A percentile compares a stretch with the other conserved stretches of the same genome.
Evolutionary conservation across 2,113 vertebrate genomes (phyloP).

Genomic region (Cottus gobio): DNA sequence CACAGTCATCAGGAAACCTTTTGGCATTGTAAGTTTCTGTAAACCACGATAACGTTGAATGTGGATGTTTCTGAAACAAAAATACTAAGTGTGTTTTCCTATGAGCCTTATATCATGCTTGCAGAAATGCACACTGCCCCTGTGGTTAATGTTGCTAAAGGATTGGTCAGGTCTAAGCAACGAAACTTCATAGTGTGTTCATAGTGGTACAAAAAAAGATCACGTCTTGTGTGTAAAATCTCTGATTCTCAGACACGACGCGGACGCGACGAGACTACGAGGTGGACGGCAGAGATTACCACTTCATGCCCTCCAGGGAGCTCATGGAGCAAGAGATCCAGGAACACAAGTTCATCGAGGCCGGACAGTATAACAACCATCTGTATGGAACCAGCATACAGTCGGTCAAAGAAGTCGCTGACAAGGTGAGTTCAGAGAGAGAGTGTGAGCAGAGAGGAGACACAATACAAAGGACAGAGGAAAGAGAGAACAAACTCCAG

Average conservation of each 20-base stretch:
- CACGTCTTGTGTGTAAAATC: neutral
- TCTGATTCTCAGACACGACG: conserved; percentile 89
- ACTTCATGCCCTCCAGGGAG: conserved; percentile 96
- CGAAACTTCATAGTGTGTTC: too few relatives aligned
- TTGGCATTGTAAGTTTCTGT: too few relatives aligned
- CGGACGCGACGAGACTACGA: conserved; percentile 96
- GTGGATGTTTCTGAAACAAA: too few relatives aligned
- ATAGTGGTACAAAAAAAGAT: neutral
- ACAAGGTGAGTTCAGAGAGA: conserved; percentile 86
- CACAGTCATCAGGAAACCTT: too few relatives aligned
- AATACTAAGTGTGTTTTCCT: too few relatives aligned
- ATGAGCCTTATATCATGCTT: neutral
- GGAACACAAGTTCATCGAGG: conserved; percentile 98
- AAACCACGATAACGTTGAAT: too few relatives aligned
- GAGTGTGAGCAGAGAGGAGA: neutral
- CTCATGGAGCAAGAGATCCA: conserved; percentile 99
- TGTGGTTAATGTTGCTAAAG: too few relatives aligned
- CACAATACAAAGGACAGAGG: neutral
- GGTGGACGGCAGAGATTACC: conserved; percentile 96
- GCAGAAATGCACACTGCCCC: neutral
- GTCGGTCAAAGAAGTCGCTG: conserved; percentile 94
- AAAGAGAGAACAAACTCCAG: neutral
- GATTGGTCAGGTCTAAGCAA: too few relatives aligned
- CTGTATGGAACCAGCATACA: conserved; percentile 98
- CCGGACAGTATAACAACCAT: conserved; percentile 98